Percentiles rank a stretch among this genome's conserved stretches.
Evolutionary conservation across 2,888 invertebrate genomes (phyloP).

Genomic region (Tiliacea citrago): DNA sequence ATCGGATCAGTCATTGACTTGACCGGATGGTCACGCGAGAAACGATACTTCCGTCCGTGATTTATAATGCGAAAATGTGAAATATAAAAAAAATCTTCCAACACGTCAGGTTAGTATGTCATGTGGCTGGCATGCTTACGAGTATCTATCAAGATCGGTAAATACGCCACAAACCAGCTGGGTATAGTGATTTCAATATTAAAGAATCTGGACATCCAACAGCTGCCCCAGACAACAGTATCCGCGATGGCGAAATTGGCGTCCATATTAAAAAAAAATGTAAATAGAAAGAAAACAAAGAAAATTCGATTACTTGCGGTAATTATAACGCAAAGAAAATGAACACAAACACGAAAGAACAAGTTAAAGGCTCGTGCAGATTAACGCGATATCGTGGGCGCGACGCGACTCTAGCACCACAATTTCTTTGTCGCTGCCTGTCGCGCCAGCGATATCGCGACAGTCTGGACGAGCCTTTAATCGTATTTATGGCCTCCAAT

Average conservation of each 20-base stretch:
- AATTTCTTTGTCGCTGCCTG: too few species aligned
- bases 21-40: conserved; percentile 23
- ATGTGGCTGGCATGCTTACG: not conserved
- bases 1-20: conserved; percentile 54
- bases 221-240: not conserved
- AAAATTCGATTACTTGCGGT: too few species aligned
- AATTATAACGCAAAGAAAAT: too few species aligned
- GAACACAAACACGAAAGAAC: too few species aligned
- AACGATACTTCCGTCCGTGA: conserved; percentile 20
- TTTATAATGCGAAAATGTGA: too few species aligned
- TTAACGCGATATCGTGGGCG: too few species aligned
- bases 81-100: conserved; percentile 13
- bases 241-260: not conserved
- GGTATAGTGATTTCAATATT: not conserved
- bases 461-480: too few species aligned
- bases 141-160: conserved; percentile 1
- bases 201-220: not conserved
- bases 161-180: not conserved
- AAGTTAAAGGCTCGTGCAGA: too few species aligned
- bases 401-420: too few species aligned
- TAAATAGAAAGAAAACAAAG: too few species aligned
- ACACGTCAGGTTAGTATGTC: conserved; percentile 10
- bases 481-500: not conserved
- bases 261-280: too few species aligned
- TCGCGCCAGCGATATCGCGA: too few species aligned